Base-by-base conservation (phyloP, 2,888 invertebrate genomes). In the Allophyes oxyacanthae region DNA sequence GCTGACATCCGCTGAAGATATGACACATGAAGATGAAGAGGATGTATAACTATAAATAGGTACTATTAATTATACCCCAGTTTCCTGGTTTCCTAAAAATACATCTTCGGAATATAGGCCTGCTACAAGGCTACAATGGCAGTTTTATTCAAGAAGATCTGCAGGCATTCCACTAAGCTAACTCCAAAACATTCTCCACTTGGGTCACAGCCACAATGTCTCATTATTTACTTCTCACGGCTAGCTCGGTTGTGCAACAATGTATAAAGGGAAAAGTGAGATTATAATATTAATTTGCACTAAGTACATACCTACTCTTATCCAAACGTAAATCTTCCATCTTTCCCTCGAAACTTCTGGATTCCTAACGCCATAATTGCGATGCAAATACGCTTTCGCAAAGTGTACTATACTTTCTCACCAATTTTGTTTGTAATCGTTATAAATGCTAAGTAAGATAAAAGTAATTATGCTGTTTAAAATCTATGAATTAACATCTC, bases 191-290 rank as follows among this genome's bases (percentile, higher is more conserved):
- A 41, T 40, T 37, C 25, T 30, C 9, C 9, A 14, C 56, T 49
- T 14, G 46, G 37, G 40, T 20, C 20, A 20, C 33, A 49, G 26
- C 43, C 25, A 72, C 70, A 85, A 85, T 83, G 78, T 84, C 75
- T 81, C 79, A 84, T 86, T 88, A 87, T 40, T 72, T 71, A 13
- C 37, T 87, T 90, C 90, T 78, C 90, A 90, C 89, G 87, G 73
- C 40, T 32, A 44, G 15, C 30, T 26, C 69, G 55, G 77, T 89
- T 90, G 84, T 81, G 82, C 81, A 89, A 91, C 85, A 83, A 82
- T 82, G 69, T 73, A 70, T 63, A 77, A 20, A 82, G 85, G 85
- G 88, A 91, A 90, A 90, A 84, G 88, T 83, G 85, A 84, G 79
- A 83, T 87, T 78, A 78, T 77, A 78, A 68, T 79, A 83, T 79